phyloP scores from a whole-genome alignment of 2,888 invertebrate species.

The Ectemnius continuus region DNA sequence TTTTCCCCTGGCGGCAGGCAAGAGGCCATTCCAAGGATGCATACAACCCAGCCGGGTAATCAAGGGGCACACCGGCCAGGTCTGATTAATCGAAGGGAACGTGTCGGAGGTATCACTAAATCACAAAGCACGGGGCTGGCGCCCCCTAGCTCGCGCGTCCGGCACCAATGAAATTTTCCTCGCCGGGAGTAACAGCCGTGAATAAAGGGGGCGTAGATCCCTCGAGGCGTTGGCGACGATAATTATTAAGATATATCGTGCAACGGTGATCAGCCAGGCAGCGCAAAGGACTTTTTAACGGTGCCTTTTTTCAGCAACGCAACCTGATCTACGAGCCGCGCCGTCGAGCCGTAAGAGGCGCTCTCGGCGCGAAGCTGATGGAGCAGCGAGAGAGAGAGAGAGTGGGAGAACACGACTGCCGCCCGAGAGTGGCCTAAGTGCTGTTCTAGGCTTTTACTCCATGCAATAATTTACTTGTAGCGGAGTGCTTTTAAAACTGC shows the following conservation, averaged over 20 bases:
- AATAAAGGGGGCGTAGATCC: constrained; percentile 9
- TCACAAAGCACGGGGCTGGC: constrained; percentile 34
- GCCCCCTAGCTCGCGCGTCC: background rate
- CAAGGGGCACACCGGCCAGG: constrained; percentile 41
- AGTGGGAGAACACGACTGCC: too few relatives aligned
- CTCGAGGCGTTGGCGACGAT: constrained; percentile 24
- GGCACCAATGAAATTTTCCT: constrained; percentile 37
- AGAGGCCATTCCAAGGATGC: background rate
- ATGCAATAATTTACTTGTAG: too few relatives aligned
- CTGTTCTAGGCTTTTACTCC: too few relatives aligned
- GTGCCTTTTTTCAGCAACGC: too few relatives aligned
- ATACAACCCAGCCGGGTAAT: constrained; percentile 28
- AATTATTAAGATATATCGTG: constrained; percentile 22
- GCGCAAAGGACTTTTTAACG: too few relatives aligned
- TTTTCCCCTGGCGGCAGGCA: constrained; percentile 2
- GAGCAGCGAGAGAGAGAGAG: too few relatives aligned
- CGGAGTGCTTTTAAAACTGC: too few relatives aligned
- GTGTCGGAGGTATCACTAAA: constrained; percentile 51
- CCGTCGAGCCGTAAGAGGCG: too few relatives aligned
- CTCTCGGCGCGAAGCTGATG: too few relatives aligned
- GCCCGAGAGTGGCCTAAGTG: too few relatives aligned
- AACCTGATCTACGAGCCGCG: too few relatives aligned
- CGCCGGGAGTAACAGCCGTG: constrained; percentile 11
- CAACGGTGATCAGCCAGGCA: too few relatives aligned
- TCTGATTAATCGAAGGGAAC: constrained; percentile 59